phyloP scores from a whole-genome alignment of 2,113 vertebrate species.

The Myxocyprinus asiaticus region DNA sequence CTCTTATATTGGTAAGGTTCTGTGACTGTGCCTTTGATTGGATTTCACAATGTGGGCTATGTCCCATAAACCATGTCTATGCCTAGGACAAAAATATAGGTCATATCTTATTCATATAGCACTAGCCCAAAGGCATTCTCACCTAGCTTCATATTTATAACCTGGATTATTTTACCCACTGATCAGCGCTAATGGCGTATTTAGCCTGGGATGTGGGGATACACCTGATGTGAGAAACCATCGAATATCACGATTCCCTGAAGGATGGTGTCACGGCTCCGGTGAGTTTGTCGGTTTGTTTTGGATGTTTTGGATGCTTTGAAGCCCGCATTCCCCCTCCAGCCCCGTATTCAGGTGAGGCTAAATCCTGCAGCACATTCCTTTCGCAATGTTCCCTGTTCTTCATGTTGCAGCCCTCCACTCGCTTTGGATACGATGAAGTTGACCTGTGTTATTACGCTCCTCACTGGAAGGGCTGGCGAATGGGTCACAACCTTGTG shows the following conservation, averaged over 20 bases:
- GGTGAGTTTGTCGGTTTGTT: no score
- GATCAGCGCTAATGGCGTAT: conserved; percentile 39
- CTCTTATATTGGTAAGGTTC: conserved; percentile 35
- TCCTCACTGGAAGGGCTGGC: no score
- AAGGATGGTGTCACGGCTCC: neutral
- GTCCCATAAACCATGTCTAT: conserved; percentile 53
- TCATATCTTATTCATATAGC: conserved; percentile 47
- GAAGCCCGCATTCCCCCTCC: no score
- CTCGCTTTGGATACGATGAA: no score
- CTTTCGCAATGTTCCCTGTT: no score
- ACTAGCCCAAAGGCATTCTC: conserved; percentile 29
- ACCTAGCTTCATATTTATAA: conserved; percentile 42
- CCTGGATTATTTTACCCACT: conserved; percentile 46
- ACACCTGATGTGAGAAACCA: conserved; percentile 2
- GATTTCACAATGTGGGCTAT: conserved; percentile 53
- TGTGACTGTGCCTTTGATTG: conserved; percentile 52
- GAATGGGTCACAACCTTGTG: no score
- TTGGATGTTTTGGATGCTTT: no score
- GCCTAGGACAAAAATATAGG: conserved; percentile 46
- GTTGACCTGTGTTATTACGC: no score
- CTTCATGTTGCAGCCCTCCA: no score
- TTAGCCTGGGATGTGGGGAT: conserved; percentile 35
- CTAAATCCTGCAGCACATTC: no score
- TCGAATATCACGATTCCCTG: neutral
- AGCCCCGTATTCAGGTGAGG: no score